These are phyloP conservation scores for Hassar affinis DNA, from an alignment of 2,113 vertebrate genomes.

Conservation along the genomic window DNA sequence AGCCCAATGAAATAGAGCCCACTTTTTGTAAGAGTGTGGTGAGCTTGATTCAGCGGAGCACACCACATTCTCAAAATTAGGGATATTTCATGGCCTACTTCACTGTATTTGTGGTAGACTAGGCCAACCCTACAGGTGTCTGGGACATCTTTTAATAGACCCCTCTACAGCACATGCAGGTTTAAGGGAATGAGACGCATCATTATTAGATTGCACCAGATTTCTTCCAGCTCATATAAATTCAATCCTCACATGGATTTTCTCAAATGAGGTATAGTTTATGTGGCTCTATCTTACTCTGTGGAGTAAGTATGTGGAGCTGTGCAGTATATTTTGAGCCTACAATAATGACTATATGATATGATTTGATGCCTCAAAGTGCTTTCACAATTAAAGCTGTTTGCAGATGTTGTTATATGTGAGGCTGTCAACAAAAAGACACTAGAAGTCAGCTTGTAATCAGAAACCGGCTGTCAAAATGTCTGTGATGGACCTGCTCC, in stretches of 20 bases:
- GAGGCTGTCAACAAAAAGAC: neutral
- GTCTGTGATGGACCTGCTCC: neutral
- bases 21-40: slow-evolving; percentile 13
- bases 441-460: neutral
- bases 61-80: slow-evolving; percentile 39
- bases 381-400: neutral
- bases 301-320: neutral
- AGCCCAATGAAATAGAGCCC: slow-evolving; percentile 25
- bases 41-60: slow-evolving; percentile 21
- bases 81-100: slow-evolving; percentile 43
- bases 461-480: neutral
- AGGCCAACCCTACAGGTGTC: slow-evolving; percentile 46
- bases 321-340: neutral
- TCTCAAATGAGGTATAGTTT: neutral
- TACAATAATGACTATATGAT: neutral
- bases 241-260: slow-evolving; percentile 19
- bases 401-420: neutral
- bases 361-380: neutral
- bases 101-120: slow-evolving; percentile 35
- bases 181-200: slow-evolving; percentile 38
- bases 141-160: slow-evolving; percentile 44
- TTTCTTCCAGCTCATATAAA: slow-evolving; percentile 14
- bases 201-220: slow-evolving; percentile 42
- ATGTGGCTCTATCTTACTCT: neutral
- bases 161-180: slow-evolving; percentile 19